Evolutionary conservation across 2,888 invertebrate genomes (phyloP).

Genomic region (Folsomia candida): DNA sequence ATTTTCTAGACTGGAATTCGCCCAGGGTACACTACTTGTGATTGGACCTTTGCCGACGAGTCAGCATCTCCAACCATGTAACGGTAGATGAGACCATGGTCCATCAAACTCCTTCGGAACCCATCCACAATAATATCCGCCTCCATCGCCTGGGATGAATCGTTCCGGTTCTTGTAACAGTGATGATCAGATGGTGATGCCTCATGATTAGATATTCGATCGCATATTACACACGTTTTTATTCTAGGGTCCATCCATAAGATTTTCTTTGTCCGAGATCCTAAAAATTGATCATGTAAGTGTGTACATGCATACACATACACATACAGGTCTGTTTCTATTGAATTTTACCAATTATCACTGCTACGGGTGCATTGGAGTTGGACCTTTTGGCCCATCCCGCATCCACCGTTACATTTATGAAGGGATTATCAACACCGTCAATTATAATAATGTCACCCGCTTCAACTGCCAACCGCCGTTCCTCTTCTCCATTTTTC

Average conservation of each 20-base stretch:
- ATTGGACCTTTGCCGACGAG: constrained; percentile 18
- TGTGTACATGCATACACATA: too few relatives aligned
- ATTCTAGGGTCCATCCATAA: constrained; percentile 7
- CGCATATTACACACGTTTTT: constrained; percentile 17
- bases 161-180: constrained; percentile 25
- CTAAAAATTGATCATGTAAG: too few relatives aligned
- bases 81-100: constrained; percentile 29
- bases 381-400: constrained; percentile 25
- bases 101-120: constrained; percentile 18
- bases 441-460: constrained; percentile 4
- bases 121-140: constrained; percentile 24
- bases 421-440: constrained; percentile 8
- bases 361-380: constrained; percentile 17
- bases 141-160: constrained; percentile 17
- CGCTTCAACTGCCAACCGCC: constrained; percentile 17
- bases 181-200: constrained; percentile 6
- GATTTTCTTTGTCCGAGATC: constrained; percentile 10
- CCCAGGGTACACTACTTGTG: constrained; percentile 12
- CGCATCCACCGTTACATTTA: constrained; percentile 26
- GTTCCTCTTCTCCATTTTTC: constrained; percentile 20
- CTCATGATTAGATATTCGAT: neutral
- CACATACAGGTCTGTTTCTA: neutral
- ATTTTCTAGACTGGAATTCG: constrained; percentile 19
- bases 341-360: constrained; percentile 21
- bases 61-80: constrained; percentile 35